These are phyloP conservation scores for Danaus melanippus DNA, from an alignment of 1,140 invertebrate species.

Conservation along the genomic window DNA sequence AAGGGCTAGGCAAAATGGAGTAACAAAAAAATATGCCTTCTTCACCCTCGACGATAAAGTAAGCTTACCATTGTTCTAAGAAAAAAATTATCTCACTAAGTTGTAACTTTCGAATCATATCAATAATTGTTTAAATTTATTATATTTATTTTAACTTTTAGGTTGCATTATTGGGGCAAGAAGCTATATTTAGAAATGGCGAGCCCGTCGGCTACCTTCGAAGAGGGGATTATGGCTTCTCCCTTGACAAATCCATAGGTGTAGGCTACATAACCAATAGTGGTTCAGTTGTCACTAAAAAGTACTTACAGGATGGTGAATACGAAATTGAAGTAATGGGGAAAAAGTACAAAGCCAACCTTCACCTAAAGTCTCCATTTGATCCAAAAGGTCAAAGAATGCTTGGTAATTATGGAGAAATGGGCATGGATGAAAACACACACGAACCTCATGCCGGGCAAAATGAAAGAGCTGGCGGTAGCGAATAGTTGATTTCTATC, in stretches of 20 bases:
- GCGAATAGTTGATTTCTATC: conserved; percentile 45
- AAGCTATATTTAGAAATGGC: conserved; percentile 86
- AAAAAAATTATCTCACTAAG: no score
- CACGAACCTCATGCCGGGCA: conserved; percentile 66
- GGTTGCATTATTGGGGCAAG: conserved; percentile 85
- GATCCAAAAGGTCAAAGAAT: conserved; percentile 77
- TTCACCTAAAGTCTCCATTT: conserved; percentile 84
- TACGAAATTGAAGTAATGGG: conserved; percentile 89
- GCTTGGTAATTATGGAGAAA: conserved; percentile 59
- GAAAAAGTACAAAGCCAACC: conserved; percentile 77
- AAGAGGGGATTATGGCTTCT: conserved; percentile 85
- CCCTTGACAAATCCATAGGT: conserved; percentile 79
- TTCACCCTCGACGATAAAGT: conserved; percentile 81
- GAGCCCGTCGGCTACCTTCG: conserved; percentile 83
- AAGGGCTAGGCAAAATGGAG: conserved; percentile 74
- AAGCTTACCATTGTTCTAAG: conserved; percentile 8
- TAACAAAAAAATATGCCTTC: conserved; percentile 82
- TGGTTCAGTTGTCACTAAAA: conserved; percentile 72
- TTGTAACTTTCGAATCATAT: not conserved
- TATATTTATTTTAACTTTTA: conserved; percentile 40
- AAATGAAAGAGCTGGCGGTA: conserved; percentile 63
- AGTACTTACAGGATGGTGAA: conserved; percentile 79
- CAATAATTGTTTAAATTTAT: no score
- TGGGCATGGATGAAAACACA: conserved; percentile 53
- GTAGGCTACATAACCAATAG: conserved; percentile 69